Evolutionary conservation across 1,140 invertebrate genomes (phyloP), one percentile per base, ranked within the genome.

Genomic region (Choristoneura fumiferana): DNA sequence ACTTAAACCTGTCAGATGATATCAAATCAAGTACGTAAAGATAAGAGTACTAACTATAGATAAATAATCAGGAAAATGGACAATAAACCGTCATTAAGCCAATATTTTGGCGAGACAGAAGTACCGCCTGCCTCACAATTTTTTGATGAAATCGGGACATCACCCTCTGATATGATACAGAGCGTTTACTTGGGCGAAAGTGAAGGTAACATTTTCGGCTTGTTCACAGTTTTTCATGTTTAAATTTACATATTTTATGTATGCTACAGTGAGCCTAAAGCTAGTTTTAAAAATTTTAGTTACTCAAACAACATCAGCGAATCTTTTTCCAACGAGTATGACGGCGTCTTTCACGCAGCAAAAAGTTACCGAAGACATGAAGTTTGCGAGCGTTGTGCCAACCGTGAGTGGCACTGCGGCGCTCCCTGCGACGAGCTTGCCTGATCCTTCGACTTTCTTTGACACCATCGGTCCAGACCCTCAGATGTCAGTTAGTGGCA

Each of bases 401-500:
- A 88, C 86, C 57, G 79, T 88, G 1, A 86, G 78, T 67, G 78
- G 78, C 22, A 68, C 74, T 36, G 60, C 78, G 1, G 60, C 83
- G 0, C 56, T 88, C 10, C 81, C 82, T 14, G 79, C 84, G 0
- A 59, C 80, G 0, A 81, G 72, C 58, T 55, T 90, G 18, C 89
- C 89, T 1, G 87, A 89, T 68, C 89, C 89, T 0, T 87, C 87
- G 0, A 89, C 86, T 6, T 90, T 90, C 67, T 90, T 90, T 55
- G 87, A 90, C 53, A 89, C 80, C 29, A 89, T 90, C 33, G 87
- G 84, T 0, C 81, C 85, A 4, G 82, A 87, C 54, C 81, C 79
- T 5, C 73, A 69, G 37, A 78, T 87, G 6, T 33, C 35, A 14
- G 80, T 80, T 59, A 79, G 43, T 58, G 63, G 36, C 35, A 66